A percentile compares a stretch with the other conserved stretches of the same genome.
Evolutionary conservation across 2,888 invertebrate species (phyloP).

Genomic region (Laspeyria flexula): DNA sequence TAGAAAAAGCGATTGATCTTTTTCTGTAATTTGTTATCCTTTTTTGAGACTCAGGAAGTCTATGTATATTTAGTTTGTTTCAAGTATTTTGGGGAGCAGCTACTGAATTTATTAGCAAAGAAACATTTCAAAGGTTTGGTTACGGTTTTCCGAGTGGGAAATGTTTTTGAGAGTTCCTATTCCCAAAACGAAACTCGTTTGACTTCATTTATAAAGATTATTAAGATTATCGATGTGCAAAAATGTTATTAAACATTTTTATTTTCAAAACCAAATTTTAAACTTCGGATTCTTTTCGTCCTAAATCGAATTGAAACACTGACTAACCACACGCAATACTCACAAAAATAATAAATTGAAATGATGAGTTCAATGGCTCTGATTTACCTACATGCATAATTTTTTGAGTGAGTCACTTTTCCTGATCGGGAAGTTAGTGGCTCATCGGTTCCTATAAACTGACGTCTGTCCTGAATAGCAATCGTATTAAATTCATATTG

Average conservation of each 20-base stretch:
- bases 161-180: too few relatives aligned
- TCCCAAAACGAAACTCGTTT: too few relatives aligned
- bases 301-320: neutral
- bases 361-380: slow-evolving; percentile 19
- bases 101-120: too few relatives aligned
- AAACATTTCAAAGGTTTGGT: too few relatives aligned
- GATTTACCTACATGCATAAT: slow-evolving; percentile 15
- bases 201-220: too few relatives aligned
- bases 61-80: slow-evolving; percentile 21
- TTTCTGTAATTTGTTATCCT: slow-evolving; percentile 35
- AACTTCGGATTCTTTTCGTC: neutral
- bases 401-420: slow-evolving; percentile 30
- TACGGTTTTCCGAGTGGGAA: too few relatives aligned
- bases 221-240: too few relatives aligned
- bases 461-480: slow-evolving; percentile 68
- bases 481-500: slow-evolving; percentile 42
- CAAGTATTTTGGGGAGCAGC: neutral
- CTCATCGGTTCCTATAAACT: slow-evolving; percentile 60
- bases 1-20: slow-evolving; percentile 43
- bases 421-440: slow-evolving; percentile 34
- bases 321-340: slow-evolving; percentile 6
- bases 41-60: slow-evolving; percentile 35
- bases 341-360: neutral
- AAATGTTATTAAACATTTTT: too few relatives aligned
- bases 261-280: neutral